phyloP scores from a whole-genome alignment of 2,888 invertebrate genomes.

The Xanthia togata region DNA sequence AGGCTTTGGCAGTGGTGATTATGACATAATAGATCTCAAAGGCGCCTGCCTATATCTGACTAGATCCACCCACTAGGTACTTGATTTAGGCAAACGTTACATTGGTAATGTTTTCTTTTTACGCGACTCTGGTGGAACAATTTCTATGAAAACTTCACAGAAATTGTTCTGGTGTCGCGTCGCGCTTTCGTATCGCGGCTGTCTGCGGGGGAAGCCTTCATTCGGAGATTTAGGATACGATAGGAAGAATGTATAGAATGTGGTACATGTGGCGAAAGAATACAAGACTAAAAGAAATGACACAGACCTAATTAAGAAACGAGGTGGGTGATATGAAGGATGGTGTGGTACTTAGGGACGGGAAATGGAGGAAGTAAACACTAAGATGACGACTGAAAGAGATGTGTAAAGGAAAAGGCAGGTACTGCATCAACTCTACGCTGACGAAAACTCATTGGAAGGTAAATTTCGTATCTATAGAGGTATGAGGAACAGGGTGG shows the following conservation, averaged over 20 bases:
- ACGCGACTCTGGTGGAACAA: no score
- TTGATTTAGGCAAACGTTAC: constrained; percentile 1
- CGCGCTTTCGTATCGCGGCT: no score
- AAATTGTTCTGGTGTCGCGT: no score
- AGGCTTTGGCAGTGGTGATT: constrained; percentile 48
- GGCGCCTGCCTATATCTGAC: constrained; percentile 28
- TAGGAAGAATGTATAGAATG: neutral
- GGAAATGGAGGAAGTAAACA: neutral
- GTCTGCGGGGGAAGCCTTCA: no score
- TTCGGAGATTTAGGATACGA: neutral
- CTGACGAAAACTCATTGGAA: neutral
- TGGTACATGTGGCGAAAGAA: neutral
- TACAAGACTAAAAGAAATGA: neutral
- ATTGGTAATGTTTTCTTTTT: constrained; percentile 10
- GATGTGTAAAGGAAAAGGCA: neutral
- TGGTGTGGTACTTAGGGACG: neutral
- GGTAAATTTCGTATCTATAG: no score
- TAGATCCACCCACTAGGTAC: constrained; percentile 39
- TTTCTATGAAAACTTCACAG: no score
- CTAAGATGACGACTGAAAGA: neutral
- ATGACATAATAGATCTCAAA: constrained; percentile 44
- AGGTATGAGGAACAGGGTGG: neutral
- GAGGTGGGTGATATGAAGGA: neutral
- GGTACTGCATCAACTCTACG: neutral
- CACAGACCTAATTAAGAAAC: neutral